Conservation (phyloP, 2,113 vertebrate species). For the Microtus pennsylvanicus region DNA sequence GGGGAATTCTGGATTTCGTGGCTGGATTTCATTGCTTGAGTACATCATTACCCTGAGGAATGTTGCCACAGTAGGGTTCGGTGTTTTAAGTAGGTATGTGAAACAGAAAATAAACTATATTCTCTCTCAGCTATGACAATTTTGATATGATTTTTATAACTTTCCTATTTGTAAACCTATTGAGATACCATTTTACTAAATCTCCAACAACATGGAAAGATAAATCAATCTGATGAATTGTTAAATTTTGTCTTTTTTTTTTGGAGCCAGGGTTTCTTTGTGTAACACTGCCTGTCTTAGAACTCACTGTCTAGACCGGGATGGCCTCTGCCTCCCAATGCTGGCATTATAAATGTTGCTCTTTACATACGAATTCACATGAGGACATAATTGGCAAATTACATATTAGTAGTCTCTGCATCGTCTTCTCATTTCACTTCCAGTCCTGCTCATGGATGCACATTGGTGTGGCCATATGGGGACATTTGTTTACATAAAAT, state of each 20-base stretch:
- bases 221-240: background rate
- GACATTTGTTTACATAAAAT: background rate
- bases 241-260: conserved; percentile 5
- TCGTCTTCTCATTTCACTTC: background rate
- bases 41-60: background rate
- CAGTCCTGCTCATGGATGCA: background rate
- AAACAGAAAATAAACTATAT: background rate
- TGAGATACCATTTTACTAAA: conserved; percentile 24
- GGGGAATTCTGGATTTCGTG: background rate
- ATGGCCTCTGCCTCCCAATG: background rate
- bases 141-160: conserved; percentile 7
- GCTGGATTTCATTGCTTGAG: background rate
- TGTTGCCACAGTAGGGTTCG: background rate
- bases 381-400: background rate
- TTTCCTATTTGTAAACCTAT: background rate
- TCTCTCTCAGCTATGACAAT: background rate
- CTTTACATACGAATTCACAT: conserved; percentile 6
- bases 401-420: background rate
- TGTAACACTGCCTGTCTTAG: background rate
- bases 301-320: background rate
- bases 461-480: background rate
- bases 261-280: background rate
- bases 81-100: background rate
- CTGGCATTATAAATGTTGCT: background rate
- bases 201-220: background rate